Base-by-base conservation (phyloP, 2,888 invertebrate genomes). In the Chymomyza procnemis region DNA sequence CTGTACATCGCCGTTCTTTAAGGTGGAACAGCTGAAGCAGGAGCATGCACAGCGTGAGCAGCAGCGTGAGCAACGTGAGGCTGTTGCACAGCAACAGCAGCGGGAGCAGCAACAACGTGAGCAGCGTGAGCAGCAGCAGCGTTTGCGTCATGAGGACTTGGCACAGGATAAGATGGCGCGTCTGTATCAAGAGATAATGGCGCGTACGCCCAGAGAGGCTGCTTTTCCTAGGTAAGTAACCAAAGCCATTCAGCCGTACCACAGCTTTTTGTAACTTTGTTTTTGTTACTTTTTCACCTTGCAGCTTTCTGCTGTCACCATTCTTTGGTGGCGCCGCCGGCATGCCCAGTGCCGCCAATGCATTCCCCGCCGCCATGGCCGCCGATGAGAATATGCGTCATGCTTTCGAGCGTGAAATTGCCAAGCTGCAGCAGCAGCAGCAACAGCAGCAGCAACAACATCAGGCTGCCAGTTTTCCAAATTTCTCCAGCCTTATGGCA, bases 151-250 rank as follows among this genome's bases (percentile, higher is more conserved):
- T 68, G 84, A 90, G 66, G 98, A 98, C 92, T 96, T 98, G 92
- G 96, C 98, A 48, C 98, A 98, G 90, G 99, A 99, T 89, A 97
- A 98, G 91, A 97, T 98, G 85, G 95, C 96, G 52, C 94, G 97
- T 88, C 97, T 98, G 88, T 98, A 98, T 90, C 97, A 98, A 88
- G 97, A 98, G 89, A 93, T 99, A 64, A 97, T 98, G 94, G 96
- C 95, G 81, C 93, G 96, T 65, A 95, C 94, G 75, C 95, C 94
- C 47, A 93, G 96, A 54, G 96, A 96, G 74, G 94, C 95, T 68
- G 94, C 95, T 16, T 95, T 96, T 85, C 95, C 95, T 90, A 94
- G 95, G 96, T 96, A 92, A 92, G 93, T 85, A n/a, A n/a, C n/a
- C n/a, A n/a, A n/a, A n/a, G n/a, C n/a, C n/a, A n/a, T n/a, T n/a